A percentile compares a stretch with the other conserved stretches of the same genome.
These are phyloP conservation scores for Helobdella robusta DNA, from an alignment of 2,888 invertebrate genomes.

Conservation along the genomic window DNA sequence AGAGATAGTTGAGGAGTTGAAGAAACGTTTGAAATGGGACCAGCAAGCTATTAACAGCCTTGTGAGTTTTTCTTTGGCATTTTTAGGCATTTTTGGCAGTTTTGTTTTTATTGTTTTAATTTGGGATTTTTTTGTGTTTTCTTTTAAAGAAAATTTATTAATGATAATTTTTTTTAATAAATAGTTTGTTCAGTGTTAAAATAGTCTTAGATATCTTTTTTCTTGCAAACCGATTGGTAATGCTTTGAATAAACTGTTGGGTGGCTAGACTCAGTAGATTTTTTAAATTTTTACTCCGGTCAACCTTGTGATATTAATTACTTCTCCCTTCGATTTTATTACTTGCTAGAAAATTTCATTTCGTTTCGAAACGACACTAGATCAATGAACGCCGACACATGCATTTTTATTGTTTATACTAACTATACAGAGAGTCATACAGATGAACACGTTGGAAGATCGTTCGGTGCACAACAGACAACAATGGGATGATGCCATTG, in stretches of 20 bases:
- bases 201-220: too few species aligned
- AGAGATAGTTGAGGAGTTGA: conserved; percentile 76
- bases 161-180: too few species aligned
- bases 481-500: conserved; percentile 86
- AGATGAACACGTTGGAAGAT: conserved; percentile 85
- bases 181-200: too few species aligned
- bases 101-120: neutral
- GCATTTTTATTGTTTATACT: too few species aligned
- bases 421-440: conserved; percentile 66
- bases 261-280: too few species aligned
- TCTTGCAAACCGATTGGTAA: too few species aligned
- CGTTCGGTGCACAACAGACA: conserved; percentile 71
- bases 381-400: too few species aligned
- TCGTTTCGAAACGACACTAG: too few species aligned
- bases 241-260: too few species aligned
- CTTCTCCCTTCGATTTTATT: neutral
- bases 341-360: neutral
- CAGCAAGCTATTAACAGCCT: conserved; percentile 60
- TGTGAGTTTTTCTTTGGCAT: conserved; percentile 51
- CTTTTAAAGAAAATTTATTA: too few species aligned
- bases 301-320: neutral
- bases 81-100: neutral
- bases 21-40: conserved; percentile 84
- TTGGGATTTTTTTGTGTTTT: too few species aligned
- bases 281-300: too few species aligned